Evolutionary conservation across 2,797 vertebrate genomes (phyloP), one percentile per base, ranked within the genome.

Genomic region (Ctenopoma multispine): DNA sequence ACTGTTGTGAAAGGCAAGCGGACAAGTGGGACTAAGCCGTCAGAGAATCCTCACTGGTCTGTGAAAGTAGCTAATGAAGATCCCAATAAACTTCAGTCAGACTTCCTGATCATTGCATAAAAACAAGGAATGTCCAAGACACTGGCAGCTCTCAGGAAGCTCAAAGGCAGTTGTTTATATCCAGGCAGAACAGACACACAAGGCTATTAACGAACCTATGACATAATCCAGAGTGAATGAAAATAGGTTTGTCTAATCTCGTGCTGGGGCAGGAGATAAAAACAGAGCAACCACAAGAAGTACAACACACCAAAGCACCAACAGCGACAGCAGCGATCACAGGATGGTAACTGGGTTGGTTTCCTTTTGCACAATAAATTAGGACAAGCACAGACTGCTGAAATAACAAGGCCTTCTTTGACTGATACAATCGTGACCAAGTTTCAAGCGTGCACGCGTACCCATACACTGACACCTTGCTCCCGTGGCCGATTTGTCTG

Each of bases 331-430:
- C 57, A 70, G 56, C 69, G 72, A 73, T 71, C 38, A 61, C 65
- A 64, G 49, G 68, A 61, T 47, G 58, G 50, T 41, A 40, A 72
- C 46, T 29, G 53, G 66, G 62, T 61, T 6, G 69, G 55, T 79
- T 81, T 68, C 48, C 43, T 47, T 73, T 58, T 69, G 60, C 38
- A 85, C 64, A 86, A 90, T 34, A 90, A 89, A 81, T 90, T 85
- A 90, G 65, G 77, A 72, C 63, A 82, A 81, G 78, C 56, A 64
- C 69, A 59, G 61, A 72, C 46, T 60, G 59, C 44, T 66, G 46
- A 54, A 60, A 63, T 64, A 63, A 3, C 13, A 27, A 69, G 47
- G 43, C 38, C 10, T 34, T 41, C 34, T 40, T 65, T 67, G 67
- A 15, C 56, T 49, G 29, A 65, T 34, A 44, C 54, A 51, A n/a